Conservation (phyloP, 1,140 invertebrate species). For the Proales similis region DNA sequence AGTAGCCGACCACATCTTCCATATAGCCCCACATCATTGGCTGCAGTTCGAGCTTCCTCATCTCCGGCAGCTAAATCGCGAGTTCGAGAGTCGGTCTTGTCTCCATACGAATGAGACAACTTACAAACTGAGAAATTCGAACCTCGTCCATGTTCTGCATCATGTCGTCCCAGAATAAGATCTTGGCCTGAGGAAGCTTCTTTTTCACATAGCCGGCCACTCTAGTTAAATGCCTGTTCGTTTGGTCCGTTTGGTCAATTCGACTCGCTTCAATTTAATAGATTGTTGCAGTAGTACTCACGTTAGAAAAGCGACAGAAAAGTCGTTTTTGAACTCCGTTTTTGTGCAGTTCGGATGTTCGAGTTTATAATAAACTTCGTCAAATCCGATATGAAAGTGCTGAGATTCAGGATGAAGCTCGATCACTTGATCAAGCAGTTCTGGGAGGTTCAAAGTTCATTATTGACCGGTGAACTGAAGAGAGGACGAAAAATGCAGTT, state of each 20-base stretch:
- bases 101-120: neutral
- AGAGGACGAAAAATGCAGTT: neutral
- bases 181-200: slow-evolving; percentile 55
- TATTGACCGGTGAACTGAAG: too few species aligned
- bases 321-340: neutral
- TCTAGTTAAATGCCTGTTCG: slow-evolving; percentile 48
- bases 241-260: neutral
- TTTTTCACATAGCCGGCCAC: slow-evolving; percentile 53
- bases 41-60: slow-evolving; percentile 53
- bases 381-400: slow-evolving; percentile 60
- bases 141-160: slow-evolving; percentile 61
- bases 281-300: neutral
- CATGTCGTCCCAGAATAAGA: slow-evolving; percentile 92
- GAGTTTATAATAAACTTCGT: slow-evolving; percentile 53
- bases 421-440: slow-evolving; percentile 74
- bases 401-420: slow-evolving; percentile 53
- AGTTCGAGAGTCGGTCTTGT: neutral
- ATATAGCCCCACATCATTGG: slow-evolving; percentile 60
- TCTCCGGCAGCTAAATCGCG: slow-evolving; percentile 46
- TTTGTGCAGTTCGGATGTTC: slow-evolving; percentile 6
- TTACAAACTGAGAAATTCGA: slow-evolving; percentile 25
- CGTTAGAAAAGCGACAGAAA: slow-evolving; percentile 13
- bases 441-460: slow-evolving; percentile 28
- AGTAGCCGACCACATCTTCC: slow-evolving; percentile 39
- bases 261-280: neutral